A percentile compares a stretch with the other conserved stretches of the same genome.
Conservation (phyloP, 2,797 vertebrate genomes). For the Anas acuta region DNA sequence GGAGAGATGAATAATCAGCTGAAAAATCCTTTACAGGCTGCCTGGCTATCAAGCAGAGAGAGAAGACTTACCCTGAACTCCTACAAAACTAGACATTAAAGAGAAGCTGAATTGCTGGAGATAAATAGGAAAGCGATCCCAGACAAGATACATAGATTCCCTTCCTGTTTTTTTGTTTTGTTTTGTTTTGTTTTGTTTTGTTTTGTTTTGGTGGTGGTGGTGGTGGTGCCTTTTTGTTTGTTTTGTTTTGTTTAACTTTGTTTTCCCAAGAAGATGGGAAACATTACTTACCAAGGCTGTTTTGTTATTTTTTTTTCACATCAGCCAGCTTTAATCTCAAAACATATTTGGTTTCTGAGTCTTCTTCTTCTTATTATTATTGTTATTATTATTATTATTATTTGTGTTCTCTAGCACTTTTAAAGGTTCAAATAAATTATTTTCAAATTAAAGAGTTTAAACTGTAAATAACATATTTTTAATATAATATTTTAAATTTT, state of each 20-base stretch:
- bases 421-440: neutral
- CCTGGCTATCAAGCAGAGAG: neutral
- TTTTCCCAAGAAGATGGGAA: neutral
- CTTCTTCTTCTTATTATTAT: neutral
- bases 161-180: neutral
- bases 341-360: neutral
- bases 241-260: too few relatives aligned
- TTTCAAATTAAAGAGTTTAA: neutral
- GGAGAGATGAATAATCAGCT: neutral
- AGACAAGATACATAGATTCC: neutral
- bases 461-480: rapidly evolving
- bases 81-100: neutral
- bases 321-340: neutral
- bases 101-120: neutral
- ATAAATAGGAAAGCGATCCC: neutral
- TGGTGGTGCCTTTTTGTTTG: too few relatives aligned
- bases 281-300: neutral
- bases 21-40: neutral
- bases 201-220: too few relatives aligned
- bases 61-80: neutral
- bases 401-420: neutral
- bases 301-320: neutral
- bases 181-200: too few relatives aligned
- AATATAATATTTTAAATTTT: neutral
- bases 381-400: neutral